Percentiles rank a stretch among this genome's conserved stretches.
Evolutionary conservation across 2,888 invertebrate genomes (phyloP).

Genomic region (Dastarcus helophoroides): DNA sequence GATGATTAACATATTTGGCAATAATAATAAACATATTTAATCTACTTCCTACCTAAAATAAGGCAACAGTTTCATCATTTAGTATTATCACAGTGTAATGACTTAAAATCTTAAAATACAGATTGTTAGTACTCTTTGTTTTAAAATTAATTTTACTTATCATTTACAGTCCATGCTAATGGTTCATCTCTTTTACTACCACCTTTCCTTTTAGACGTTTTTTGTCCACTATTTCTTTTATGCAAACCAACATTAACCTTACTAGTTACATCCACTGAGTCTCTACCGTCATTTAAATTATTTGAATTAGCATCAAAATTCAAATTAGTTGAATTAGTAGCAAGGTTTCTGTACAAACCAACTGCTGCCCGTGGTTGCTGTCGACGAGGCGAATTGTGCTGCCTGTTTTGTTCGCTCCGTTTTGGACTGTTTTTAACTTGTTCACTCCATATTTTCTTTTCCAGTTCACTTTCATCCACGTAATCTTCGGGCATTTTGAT

Average conservation of each 20-base stretch:
- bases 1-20: too few relatives aligned
- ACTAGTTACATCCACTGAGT: slow-evolving; percentile 15
- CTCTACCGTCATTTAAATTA: too few relatives aligned
- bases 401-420: slow-evolving; percentile 7
- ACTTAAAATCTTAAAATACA: too few relatives aligned
- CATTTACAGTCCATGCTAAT: slow-evolving; percentile 22
- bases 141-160: too few relatives aligned
- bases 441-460: slow-evolving; percentile 10
- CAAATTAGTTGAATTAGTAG: slow-evolving; percentile 1
- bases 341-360: slow-evolving; percentile 25
- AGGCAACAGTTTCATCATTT: too few relatives aligned
- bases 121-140: too few relatives aligned
- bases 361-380: slow-evolving; percentile 14
- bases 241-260: slow-evolving; percentile 9
- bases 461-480: slow-evolving; percentile 3
- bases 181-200: slow-evolving; percentile 28
- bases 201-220: slow-evolving; percentile 24
- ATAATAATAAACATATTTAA: too few relatives aligned
- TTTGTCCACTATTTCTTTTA: slow-evolving; percentile 19
- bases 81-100: too few relatives aligned
- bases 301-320: slow-evolving; percentile 16
- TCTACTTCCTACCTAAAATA: too few relatives aligned
- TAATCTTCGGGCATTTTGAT: slow-evolving; percentile 10
- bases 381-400: too few relatives aligned
- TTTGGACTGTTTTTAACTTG: too few relatives aligned